Conservation (phyloP, 2,113 vertebrate genomes). For the Carassius gibelio region DNA sequence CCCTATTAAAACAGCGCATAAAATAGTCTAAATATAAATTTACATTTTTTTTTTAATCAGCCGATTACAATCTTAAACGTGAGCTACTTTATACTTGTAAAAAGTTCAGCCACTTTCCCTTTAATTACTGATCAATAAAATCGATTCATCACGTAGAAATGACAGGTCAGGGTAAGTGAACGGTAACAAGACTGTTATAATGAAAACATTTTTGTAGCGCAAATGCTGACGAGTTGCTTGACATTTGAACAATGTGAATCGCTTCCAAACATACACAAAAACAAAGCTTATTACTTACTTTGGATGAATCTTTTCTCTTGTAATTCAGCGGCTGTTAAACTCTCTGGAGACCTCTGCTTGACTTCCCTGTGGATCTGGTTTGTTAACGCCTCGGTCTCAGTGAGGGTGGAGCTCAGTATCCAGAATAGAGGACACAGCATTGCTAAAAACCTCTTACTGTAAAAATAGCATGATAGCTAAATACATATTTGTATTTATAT, state of each 20-base stretch:
- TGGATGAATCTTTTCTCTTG: not conserved
- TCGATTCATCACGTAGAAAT: not conserved
- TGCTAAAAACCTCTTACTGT: not conserved
- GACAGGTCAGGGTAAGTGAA: not conserved
- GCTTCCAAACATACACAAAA: not conserved
- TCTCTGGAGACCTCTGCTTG: not conserved
- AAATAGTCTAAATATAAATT: not conserved
- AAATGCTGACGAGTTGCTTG: not conserved
- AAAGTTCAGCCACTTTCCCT: not conserved
- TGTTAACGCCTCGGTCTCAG: not conserved
- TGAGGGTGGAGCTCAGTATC: conserved; percentile 23
- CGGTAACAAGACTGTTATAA: not conserved
- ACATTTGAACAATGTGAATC: not conserved
- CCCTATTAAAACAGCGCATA: not conserved
- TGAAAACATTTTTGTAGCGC: not conserved
- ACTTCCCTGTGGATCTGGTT: not conserved
- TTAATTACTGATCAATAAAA: not conserved
- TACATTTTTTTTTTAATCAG: too few relatives aligned
- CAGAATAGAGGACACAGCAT: not conserved
- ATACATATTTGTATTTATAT: not conserved
- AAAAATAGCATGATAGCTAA: not conserved
- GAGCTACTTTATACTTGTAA: not conserved
- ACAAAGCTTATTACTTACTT: conserved; percentile 8
- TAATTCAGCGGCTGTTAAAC: not conserved
- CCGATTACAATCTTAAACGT: not conserved